A percentile compares a stretch with the other conserved stretches of the same genome.
phyloP scores from a whole-genome alignment of 1,140 invertebrate species.

The Coelopa frigida region DNA sequence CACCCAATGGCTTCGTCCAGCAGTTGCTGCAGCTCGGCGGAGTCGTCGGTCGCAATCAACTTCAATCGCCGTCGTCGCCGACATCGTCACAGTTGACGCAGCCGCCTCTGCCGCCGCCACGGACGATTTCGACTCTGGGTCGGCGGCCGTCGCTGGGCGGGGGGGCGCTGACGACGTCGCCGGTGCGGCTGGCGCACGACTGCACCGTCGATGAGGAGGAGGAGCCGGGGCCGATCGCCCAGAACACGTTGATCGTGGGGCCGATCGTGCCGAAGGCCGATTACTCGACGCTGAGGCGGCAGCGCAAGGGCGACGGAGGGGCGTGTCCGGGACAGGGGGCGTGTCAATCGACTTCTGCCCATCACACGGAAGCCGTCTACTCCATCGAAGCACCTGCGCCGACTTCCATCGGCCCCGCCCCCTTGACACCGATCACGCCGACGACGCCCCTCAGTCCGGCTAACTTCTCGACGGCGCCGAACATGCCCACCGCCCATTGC shows the following conservation, averaged over 20 bases:
- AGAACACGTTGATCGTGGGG: constrained; percentile 49
- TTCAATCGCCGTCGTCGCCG: constrained; percentile 49
- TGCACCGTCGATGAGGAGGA: constrained; percentile 33
- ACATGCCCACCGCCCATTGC: constrained; percentile 26
- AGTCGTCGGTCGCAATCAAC: constrained; percentile 46
- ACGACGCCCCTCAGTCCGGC: too few species aligned
- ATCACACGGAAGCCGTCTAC: constrained; percentile 34
- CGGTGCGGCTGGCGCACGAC: constrained; percentile 45
- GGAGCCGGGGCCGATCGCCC: constrained; percentile 46
- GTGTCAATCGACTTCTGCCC: too few species aligned
- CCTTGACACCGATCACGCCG: too few species aligned
- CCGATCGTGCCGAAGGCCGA: constrained; percentile 46
- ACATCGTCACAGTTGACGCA: too few species aligned
- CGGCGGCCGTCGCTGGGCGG: constrained; percentile 34
- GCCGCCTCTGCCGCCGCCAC: constrained; percentile 58
- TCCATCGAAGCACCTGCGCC: constrained; percentile 20
- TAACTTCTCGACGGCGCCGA: too few species aligned
- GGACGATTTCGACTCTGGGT: constrained; percentile 55
- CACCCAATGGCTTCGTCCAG: constrained; percentile 29
- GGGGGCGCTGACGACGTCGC: constrained; percentile 41
- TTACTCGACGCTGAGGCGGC: constrained; percentile 15
- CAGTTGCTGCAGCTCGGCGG: constrained; percentile 7
- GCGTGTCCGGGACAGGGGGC: too few species aligned
- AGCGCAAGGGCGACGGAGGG: too few species aligned
- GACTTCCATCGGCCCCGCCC: too few species aligned